Evolutionary conservation across 2,888 invertebrate genomes (phyloP).

Genomic region (Epinotia ramella): DNA sequence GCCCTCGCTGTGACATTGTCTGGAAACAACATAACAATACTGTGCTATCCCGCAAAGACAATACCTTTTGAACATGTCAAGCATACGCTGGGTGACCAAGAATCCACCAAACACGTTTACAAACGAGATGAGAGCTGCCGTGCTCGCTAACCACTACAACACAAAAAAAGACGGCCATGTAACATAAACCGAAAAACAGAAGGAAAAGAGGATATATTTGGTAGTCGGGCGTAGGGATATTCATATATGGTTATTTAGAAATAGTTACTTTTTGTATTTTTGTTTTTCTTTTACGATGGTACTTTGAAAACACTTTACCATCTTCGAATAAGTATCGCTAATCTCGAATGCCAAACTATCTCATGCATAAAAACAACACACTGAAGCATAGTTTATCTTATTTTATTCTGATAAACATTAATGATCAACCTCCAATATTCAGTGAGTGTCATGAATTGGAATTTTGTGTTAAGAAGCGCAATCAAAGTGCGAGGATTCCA

Average conservation of each 20-base stretch:
- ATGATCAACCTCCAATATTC: too few species aligned
- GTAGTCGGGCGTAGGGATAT: background rate
- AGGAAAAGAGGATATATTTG: background rate
- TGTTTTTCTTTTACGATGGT: background rate
- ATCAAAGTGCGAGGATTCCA: too few species aligned
- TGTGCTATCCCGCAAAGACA: slow-evolving; percentile 8
- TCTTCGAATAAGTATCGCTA: background rate
- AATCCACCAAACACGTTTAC: slow-evolving; percentile 97
- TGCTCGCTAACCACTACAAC: slow-evolving; percentile 89
- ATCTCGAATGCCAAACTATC: background rate
- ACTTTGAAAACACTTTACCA: background rate
- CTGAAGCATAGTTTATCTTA: background rate
- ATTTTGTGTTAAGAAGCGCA: too few species aligned
- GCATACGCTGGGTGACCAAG: slow-evolving; percentile 95
- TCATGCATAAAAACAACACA: background rate
- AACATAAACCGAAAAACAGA: slow-evolving; percentile 14
- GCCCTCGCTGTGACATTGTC: background rate
- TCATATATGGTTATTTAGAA: background rate
- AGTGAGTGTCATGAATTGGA: too few species aligned
- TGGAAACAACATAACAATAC: background rate
- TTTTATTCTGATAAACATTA: background rate
- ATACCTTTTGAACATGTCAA: slow-evolving; percentile 95
- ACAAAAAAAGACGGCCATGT: slow-evolving; percentile 36
- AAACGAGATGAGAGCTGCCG: slow-evolving; percentile 94
- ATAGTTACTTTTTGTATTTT: background rate